A percentile compares a stretch with the other conserved stretches of the same genome.
These are phyloP conservation scores for Hemicordylus capensis DNA, from an alignment of 2,113 vertebrate species.

Conservation along the genomic window DNA sequence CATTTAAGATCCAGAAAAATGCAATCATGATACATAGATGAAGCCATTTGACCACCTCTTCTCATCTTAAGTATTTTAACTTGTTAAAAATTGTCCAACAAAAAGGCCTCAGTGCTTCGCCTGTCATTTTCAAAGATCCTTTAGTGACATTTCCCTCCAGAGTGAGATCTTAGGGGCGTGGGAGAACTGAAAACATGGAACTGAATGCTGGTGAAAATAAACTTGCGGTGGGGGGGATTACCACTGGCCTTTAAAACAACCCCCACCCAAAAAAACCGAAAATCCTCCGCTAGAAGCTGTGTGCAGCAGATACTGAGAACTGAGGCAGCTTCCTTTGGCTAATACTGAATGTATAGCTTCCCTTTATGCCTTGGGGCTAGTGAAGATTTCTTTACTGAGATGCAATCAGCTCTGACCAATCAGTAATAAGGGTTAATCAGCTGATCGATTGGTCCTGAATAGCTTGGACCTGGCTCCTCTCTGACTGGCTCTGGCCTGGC, in stretches of 20 bases:
- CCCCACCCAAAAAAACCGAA: not conserved
- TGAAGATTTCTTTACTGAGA: conserved; percentile 85
- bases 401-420: conserved; percentile 89
- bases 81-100: not conserved
- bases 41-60: not conserved
- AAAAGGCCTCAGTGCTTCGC: not conserved
- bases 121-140: conserved; percentile 2
- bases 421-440: conserved; percentile 91
- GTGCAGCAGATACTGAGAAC: conserved; percentile 56
- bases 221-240: conserved; percentile 24
- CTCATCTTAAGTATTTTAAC: not conserved
- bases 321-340: conserved; percentile 42
- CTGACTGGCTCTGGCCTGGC: conserved; percentile 81
- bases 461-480: conserved; percentile 76
- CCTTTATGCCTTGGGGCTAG: conserved; percentile 73
- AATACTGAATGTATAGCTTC: conserved; percentile 74
- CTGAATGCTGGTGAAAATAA: conserved; percentile 24
- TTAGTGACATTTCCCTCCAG: conserved; percentile 16
- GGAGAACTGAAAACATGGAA: not conserved
- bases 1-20: not conserved
- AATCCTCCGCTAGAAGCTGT: conserved; percentile 30
- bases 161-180: conserved; percentile 15
- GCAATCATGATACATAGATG: not conserved
- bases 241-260: not conserved
- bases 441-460: conserved; percentile 83